These are phyloP conservation scores for Pantala flavescens DNA, from an alignment of 1,140 invertebrate genomes.

Conservation along the genomic window DNA sequence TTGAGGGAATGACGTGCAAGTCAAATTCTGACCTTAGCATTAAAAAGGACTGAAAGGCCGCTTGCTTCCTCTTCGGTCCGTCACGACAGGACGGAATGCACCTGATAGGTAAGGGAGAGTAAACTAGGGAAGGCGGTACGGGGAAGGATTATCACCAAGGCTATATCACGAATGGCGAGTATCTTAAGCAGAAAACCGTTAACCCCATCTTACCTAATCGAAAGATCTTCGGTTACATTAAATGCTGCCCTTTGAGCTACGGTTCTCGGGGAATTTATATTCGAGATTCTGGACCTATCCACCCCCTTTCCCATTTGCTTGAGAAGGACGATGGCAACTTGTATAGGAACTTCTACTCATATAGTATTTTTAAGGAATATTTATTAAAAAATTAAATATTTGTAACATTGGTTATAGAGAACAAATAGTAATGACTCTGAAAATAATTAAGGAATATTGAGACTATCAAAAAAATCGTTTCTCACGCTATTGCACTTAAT, in stretches of 20 bases:
- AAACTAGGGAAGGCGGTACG: neutral
- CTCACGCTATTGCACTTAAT: no score
- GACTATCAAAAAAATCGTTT: no score
- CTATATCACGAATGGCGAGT: neutral
- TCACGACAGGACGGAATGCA: neutral
- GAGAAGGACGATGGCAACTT: no score
- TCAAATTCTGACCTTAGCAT: no score
- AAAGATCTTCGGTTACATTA: conserved; percentile 1
- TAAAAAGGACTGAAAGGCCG: neutral
- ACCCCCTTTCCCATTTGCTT: no score
- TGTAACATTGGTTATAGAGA: no score
- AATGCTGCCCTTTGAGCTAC: neutral
- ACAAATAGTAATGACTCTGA: no score
- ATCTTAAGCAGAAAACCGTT: neutral
- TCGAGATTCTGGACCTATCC: neutral
- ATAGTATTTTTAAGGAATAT: no score
- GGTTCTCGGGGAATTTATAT: neutral
- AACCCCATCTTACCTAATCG: neutral
- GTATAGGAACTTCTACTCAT: no score
- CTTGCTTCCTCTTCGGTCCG: neutral
- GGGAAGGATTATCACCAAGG: neutral
- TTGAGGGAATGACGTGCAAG: no score
- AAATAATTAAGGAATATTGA: no score
- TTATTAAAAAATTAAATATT: no score
- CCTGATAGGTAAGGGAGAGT: neutral